Evolutionary conservation across 2,888 invertebrate genomes (phyloP).

Genomic region (Germaria angustata): DNA sequence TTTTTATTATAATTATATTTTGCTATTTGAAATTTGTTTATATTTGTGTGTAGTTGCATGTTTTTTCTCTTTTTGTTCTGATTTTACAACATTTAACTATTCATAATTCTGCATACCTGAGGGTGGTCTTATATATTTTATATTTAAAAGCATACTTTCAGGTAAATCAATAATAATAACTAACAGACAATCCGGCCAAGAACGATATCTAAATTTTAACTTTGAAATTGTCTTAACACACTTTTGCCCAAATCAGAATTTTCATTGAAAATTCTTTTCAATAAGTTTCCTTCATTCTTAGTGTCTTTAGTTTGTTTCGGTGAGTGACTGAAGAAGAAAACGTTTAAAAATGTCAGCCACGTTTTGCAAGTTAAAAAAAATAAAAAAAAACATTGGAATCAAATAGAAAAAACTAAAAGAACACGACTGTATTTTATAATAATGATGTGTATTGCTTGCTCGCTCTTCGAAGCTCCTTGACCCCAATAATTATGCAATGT

Average conservation of each 20-base stretch:
- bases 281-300: neutral
- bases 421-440: conserved; percentile 30
- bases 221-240: conserved; percentile 33
- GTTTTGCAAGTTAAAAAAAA: conserved; percentile 30
- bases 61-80: neutral
- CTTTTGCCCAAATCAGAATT: conserved; percentile 9
- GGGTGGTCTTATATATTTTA: conserved; percentile 3
- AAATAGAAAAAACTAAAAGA: neutral
- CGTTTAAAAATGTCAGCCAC: conserved; percentile 21
- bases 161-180: neutral
- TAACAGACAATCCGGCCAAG: conserved; percentile 1
- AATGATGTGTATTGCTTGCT: conserved; percentile 28
- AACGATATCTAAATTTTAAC: conserved; percentile 22
- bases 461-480: conserved; percentile 56
- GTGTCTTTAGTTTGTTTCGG: neutral
- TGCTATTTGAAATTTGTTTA: neutral
- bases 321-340: neutral
- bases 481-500: conserved; percentile 65
- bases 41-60: neutral
- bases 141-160: conserved; percentile 51
- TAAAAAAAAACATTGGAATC: neutral
- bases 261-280: conserved; percentile 47
- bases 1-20: neutral
- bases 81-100: conserved; percentile 1
- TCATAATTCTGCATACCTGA: conserved; percentile 38